Percentiles rank a stretch among this genome's conserved stretches.
Conservation (phyloP, 2,888 invertebrate species). For the Hemithea aestivaria region DNA sequence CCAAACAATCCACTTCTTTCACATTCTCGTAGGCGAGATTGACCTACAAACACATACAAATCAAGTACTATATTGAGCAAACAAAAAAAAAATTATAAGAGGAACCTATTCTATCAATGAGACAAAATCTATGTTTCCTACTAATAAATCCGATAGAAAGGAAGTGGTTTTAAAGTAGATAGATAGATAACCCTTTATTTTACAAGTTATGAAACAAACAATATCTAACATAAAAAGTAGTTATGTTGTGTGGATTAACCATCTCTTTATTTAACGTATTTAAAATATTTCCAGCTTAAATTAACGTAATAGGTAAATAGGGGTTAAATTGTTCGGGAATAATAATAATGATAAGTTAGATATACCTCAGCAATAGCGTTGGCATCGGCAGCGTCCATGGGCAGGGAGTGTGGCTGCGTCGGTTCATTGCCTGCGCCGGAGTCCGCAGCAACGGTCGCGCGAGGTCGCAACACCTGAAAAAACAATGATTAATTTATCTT, state of each 20-base stretch:
- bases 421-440: conserved; percentile 73
- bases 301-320: no score
- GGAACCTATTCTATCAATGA: no score
- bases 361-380: conserved; percentile 95
- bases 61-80: neutral
- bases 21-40: conserved; percentile 98
- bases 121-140: no score
- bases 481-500: neutral
- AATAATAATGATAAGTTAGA: conserved; percentile 1
- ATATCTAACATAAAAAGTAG: no score
- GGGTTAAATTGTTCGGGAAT: no score
- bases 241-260: no score
- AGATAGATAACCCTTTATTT: no score
- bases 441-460: conserved; percentile 59
- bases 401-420: conserved; percentile 82
- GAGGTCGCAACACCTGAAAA: conserved; percentile 64
- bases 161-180: no score
- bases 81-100: neutral
- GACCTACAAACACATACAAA: conserved; percentile 54
- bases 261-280: no score
- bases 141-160: no score
- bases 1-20: conserved; percentile 98
- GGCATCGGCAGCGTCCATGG: conserved; percentile 95
- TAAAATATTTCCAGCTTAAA: no score
- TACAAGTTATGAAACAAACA: no score